Percentiles rank a stretch among this genome's conserved stretches.
These are phyloP conservation scores for Festucalex cinctus DNA, from an alignment of 2,113 vertebrate genomes.

Conservation along the genomic window DNA sequence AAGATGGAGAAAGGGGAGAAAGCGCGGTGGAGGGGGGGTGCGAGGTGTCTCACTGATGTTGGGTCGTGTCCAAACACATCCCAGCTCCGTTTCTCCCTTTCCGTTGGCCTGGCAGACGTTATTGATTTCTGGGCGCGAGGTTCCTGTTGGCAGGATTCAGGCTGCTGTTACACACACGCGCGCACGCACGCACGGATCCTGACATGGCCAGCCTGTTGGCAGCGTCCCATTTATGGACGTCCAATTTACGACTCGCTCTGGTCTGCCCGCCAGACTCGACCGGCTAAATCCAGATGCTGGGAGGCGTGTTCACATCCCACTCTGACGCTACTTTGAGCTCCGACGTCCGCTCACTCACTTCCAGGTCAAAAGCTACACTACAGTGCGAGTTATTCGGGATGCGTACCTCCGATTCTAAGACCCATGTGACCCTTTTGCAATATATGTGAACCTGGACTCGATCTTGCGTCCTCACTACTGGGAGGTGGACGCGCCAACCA, in stretches of 20 bases:
- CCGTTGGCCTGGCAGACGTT: slow-evolving; percentile 44
- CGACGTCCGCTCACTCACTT: neutral
- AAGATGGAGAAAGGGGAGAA: slow-evolving; percentile 27
- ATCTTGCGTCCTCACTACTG: too few species aligned
- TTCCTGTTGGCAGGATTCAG: slow-evolving; percentile 59
- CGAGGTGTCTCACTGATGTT: neutral
- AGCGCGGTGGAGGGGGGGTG: neutral
- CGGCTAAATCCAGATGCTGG: slow-evolving; percentile 56
- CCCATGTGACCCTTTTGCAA: neutral
- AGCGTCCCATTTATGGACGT: slow-evolving; percentile 45
- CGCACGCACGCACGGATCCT: slow-evolving; percentile 23
- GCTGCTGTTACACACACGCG: slow-evolving; percentile 37
- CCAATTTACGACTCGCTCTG: slow-evolving; percentile 45
- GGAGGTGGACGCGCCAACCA: too few species aligned
- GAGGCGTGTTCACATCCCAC: slow-evolving; percentile 48
- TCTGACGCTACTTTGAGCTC: slow-evolving; percentile 55
- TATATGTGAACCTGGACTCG: too few species aligned
- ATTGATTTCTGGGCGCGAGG: slow-evolving; percentile 63
- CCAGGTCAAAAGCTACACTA: slow-evolving; percentile 46
- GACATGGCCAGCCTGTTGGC: slow-evolving; percentile 51
- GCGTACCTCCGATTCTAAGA: neutral
- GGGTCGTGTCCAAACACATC: neutral
- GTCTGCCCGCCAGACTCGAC: slow-evolving; percentile 42
- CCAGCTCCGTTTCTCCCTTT: slow-evolving; percentile 2
- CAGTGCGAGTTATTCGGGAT: neutral